phyloP scores from a whole-genome alignment of 2,888 invertebrate species.

The Ceramica pisi region DNA sequence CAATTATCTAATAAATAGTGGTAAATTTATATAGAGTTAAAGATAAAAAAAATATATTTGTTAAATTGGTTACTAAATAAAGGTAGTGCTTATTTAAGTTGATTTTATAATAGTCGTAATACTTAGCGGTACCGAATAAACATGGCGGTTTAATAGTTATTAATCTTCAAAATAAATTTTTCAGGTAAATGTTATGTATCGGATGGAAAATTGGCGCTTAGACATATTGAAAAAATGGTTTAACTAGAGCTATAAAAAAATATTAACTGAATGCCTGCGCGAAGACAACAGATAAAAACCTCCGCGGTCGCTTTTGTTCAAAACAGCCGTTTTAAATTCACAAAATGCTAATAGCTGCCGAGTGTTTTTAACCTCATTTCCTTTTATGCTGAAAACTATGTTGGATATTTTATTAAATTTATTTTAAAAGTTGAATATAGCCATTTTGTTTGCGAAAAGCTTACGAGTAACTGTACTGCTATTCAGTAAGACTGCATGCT shows the following conservation, averaged over 20 bases:
- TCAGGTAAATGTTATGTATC: neutral
- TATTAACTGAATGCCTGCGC: neutral
- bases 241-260: neutral
- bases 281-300: neutral
- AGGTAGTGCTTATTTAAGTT: no score
- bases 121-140: no score
- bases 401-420: neutral
- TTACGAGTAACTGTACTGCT: neutral
- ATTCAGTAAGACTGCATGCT: no score
- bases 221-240: neutral
- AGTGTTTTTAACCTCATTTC: constrained; percentile 36
- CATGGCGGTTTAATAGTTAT: no score
- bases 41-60: no score
- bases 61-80: no score
- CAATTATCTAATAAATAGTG: no score
- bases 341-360: constrained; percentile 28
- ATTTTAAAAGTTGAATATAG: neutral
- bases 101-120: no score
- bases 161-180: no score
- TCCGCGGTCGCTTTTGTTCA: neutral
- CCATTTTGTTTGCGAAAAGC: neutral
- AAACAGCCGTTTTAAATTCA: constrained; percentile 31
- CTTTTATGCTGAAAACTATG: constrained; percentile 2
- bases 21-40: no score
- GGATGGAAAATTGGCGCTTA: neutral